Evolutionary conservation across 1,140 invertebrate species (phyloP).

Genomic region (Venturia canescens): DNA sequence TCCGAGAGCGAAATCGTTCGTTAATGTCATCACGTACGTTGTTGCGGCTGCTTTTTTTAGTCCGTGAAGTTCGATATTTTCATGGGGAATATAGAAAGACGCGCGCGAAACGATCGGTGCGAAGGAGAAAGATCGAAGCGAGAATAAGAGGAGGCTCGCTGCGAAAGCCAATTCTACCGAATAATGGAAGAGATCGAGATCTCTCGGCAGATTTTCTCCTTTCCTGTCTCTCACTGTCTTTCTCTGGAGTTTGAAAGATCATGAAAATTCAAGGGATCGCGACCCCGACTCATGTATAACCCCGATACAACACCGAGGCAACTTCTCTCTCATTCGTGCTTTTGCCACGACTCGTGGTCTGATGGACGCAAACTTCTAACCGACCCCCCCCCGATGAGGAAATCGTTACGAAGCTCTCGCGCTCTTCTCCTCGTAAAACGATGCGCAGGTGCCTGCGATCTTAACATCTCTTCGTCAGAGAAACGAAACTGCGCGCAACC

Average conservation of each 20-base stretch:
- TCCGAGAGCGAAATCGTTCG: constrained; percentile 56
- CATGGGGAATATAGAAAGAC: background rate
- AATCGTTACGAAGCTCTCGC: constrained; percentile 29
- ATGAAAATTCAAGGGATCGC: constrained; percentile 40
- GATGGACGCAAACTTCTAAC: constrained; percentile 38
- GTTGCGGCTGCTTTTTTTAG: constrained; percentile 7
- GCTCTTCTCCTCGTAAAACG: constrained; percentile 38
- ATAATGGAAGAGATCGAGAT: constrained; percentile 45
- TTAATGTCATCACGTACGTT: constrained; percentile 63
- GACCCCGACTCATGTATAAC: constrained; percentile 31
- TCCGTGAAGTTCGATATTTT: background rate
- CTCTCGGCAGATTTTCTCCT: constrained; percentile 3
- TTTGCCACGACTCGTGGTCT: constrained; percentile 24
- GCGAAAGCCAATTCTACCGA: constrained; percentile 36
- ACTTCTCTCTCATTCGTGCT: background rate
- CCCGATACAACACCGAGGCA: constrained; percentile 9
- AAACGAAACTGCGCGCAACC: background rate
- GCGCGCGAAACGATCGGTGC: background rate
- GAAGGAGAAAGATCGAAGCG: constrained; percentile 8
- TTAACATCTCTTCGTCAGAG: background rate
- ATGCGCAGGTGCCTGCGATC: constrained; percentile 43
- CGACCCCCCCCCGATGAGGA: constrained; percentile 30
- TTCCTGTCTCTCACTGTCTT: constrained; percentile 9
- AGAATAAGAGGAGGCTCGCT: constrained; percentile 4
- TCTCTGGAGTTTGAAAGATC: constrained; percentile 22